phyloP scores from a whole-genome alignment of 2,113 vertebrate genomes.

The Ahaetulla prasina region DNA sequence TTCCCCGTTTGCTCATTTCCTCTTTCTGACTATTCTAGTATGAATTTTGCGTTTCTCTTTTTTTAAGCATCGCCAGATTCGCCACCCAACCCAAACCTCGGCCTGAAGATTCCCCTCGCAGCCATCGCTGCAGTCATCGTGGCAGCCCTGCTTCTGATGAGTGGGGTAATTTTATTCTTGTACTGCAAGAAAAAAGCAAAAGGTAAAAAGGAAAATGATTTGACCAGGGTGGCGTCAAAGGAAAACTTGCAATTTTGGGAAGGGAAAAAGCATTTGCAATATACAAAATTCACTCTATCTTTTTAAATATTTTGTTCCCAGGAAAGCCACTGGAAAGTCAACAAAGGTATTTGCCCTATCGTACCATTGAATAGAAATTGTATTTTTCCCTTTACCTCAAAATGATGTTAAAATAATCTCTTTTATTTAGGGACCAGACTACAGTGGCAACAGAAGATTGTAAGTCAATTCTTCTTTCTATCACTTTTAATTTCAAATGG shows the following conservation, averaged over 20 bases:
- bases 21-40: background rate
- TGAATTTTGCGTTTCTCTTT: background rate
- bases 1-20: background rate
- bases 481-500: background rate
- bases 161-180: background rate
- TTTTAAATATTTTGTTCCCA: background rate
- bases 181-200: slow-evolving; percentile 4
- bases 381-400: background rate
- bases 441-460: slow-evolving; percentile 3
- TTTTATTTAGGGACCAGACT: slow-evolving; percentile 3
- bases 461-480: slow-evolving; percentile 10
- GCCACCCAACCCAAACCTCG: fast-evolving
- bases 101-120: background rate
- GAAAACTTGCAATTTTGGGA: background rate
- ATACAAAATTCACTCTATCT: background rate
- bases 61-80: background rate
- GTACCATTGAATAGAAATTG: background rate
- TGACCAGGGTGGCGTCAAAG: background rate
- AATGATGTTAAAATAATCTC: background rate
- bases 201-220: slow-evolving; percentile 22
- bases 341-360: slow-evolving; percentile 9
- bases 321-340: background rate
- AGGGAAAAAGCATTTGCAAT: background rate
- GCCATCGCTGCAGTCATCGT: background rate
- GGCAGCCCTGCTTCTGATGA: background rate